A percentile compares a stretch with the other conserved stretches of the same genome.
Conservation (phyloP, 2,113 vertebrate genomes). For the Ginglymostoma cirratum region DNA sequence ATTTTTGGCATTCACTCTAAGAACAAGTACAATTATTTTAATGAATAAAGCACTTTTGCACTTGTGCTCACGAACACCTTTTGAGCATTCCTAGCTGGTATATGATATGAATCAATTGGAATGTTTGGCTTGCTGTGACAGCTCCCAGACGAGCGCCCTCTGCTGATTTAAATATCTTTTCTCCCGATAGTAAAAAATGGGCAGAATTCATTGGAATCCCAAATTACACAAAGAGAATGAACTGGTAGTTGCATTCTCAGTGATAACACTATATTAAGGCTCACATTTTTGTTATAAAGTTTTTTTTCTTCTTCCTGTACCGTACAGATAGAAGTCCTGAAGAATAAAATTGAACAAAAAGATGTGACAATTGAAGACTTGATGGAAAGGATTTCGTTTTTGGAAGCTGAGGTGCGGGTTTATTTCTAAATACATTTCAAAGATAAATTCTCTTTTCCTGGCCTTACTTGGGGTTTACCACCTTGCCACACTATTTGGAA, state of each 20-base stretch:
- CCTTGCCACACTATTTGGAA: neutral
- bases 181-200: neutral
- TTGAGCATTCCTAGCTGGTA: neutral
- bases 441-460: neutral
- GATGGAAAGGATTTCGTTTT: constrained; percentile 87
- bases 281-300: neutral
- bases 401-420: constrained; percentile 89
- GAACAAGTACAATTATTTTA: neutral
- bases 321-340: constrained; percentile 75
- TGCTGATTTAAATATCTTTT: neutral
- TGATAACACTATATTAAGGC: neutral
- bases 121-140: neutral
- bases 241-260: no score
- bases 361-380: constrained; percentile 89
- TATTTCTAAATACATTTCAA: neutral
- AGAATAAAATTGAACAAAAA: constrained; percentile 81
- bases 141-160: neutral
- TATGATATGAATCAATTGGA: neutral
- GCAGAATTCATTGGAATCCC: neutral
- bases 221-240: neutral
- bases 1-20: neutral
- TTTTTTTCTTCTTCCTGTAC: constrained; percentile 43
- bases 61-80: neutral
- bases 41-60: neutral
- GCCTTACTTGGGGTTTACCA: no score